Evolutionary conservation across 2,888 invertebrate genomes (phyloP).

Genomic region (Ochropleura plecta): DNA sequence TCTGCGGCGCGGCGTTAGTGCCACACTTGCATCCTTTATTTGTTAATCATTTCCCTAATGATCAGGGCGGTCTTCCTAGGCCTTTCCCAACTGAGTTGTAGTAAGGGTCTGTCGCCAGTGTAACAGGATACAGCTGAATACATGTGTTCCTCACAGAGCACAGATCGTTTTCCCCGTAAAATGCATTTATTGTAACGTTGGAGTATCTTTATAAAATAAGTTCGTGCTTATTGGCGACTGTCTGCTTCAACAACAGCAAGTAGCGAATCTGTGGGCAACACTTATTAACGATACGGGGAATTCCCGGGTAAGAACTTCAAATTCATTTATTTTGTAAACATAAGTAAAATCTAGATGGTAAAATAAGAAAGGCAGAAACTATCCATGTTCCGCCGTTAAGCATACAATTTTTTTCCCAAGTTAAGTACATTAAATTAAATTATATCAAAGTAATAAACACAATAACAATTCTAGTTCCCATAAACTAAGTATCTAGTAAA

Average conservation of each 20-base stretch:
- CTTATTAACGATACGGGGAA: no score
- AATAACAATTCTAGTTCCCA: neutral
- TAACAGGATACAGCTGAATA: neutral
- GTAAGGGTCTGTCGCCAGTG: no score
- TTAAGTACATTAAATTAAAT: no score
- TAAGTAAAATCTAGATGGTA: no score
- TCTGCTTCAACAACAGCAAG: neutral
- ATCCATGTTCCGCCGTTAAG: no score
- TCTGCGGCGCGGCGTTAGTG: neutral
- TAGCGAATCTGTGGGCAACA: neutral
- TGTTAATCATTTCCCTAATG: neutral
- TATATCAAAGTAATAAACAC: no score
- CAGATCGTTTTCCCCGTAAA: neutral
- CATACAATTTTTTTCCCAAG: no score
- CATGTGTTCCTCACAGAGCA: neutral
- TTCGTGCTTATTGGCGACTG: neutral
- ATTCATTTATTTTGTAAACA: no score
- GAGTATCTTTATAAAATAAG: neutral
- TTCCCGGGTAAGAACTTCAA: no score
- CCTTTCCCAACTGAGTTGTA: neutral
- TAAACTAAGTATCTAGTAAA: neutral
- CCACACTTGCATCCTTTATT: slow-evolving; percentile 2
- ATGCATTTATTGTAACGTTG: neutral
- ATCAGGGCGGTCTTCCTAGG: neutral
- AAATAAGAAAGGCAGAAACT: no score